These are phyloP conservation scores for Chironex yamaguchii DNA, from an alignment of 30 jellyfish, hydroid and myxozoan genomes.

Conservation along the genomic window DNA sequence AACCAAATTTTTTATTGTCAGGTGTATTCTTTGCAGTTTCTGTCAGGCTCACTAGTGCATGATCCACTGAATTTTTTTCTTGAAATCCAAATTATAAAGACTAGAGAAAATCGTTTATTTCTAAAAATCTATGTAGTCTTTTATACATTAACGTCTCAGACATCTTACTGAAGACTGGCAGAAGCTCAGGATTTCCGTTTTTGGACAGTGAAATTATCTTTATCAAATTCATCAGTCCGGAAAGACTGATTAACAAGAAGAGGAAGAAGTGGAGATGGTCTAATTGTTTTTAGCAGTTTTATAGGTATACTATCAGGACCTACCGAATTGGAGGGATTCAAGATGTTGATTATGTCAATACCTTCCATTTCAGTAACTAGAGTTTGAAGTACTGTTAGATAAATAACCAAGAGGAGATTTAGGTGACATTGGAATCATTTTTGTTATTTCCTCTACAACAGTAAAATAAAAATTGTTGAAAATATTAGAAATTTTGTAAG, in stretches of 20 bases:
- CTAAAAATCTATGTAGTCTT: neutral
- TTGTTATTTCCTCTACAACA: conserved; percentile 19
- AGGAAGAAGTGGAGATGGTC: too few species aligned
- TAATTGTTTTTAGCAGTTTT: too few species aligned
- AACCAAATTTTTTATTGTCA: neutral
- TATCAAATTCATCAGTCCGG: too few species aligned
- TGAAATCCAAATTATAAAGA: conserved; percentile 17
- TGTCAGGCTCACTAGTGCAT: conserved; percentile 10
- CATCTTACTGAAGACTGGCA: neutral
- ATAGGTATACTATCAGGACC: too few species aligned
- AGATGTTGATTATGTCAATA: too few species aligned
- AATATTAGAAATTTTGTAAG: too few species aligned
- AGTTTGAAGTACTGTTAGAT: neutral
- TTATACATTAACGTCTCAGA: neutral
- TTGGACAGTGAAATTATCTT: too few species aligned
- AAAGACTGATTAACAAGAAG: too few species aligned
- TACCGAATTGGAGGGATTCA: too few species aligned
- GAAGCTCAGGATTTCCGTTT: neutral
- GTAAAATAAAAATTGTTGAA: conserved; percentile 17
- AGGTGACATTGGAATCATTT: neutral
- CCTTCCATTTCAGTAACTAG: too few species aligned
- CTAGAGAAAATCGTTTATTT: neutral
- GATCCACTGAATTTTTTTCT: neutral
- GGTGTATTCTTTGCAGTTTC: neutral
- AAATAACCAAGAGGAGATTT: neutral